phyloP scores from a whole-genome alignment of 2,888 invertebrate species.

The Rhamnusium bicolor region DNA sequence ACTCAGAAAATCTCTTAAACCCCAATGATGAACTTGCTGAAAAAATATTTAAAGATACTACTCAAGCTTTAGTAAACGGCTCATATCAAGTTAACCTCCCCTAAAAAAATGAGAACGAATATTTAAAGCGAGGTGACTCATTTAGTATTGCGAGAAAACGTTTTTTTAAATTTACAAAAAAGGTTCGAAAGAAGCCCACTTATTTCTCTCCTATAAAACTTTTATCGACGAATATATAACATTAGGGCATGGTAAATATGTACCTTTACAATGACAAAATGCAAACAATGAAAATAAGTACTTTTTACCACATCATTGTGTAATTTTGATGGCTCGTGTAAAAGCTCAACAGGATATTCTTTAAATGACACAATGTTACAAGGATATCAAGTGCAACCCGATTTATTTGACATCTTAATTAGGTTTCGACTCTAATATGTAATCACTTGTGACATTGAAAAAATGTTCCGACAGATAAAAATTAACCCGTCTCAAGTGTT shows the following conservation, averaged over 20 bases:
- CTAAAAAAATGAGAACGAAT: conserved; percentile 8
- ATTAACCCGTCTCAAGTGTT: conserved; percentile 35
- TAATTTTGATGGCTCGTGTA: neutral
- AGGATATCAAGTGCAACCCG: conserved; percentile 15
- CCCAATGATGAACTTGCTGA: conserved; percentile 33
- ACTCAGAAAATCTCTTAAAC: neutral
- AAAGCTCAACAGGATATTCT: too few species aligned
- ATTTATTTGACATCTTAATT: conserved; percentile 38
- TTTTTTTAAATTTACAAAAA: conserved; percentile 38
- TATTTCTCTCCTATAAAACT: conserved; percentile 6
- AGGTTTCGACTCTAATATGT: conserved; percentile 28
- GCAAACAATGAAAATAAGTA: conserved; percentile 25
- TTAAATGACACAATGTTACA: too few species aligned
- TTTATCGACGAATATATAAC: conserved; percentile 41
- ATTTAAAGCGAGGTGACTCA: conserved; percentile 37
- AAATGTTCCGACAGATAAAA: conserved; percentile 44
- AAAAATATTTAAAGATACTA: conserved; percentile 15
- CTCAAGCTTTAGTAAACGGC: conserved; percentile 16
- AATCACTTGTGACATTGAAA: conserved; percentile 36
- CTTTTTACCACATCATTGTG: conserved; percentile 36
- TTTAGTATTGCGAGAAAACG: conserved; percentile 25
- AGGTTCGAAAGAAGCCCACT: neutral
- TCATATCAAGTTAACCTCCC: conserved; percentile 34
- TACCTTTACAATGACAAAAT: conserved; percentile 16
- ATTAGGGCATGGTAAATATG: conserved; percentile 25